Conservation (phyloP, 2,888 invertebrate genomes). For the Bruchidius siliquastri region DNA sequence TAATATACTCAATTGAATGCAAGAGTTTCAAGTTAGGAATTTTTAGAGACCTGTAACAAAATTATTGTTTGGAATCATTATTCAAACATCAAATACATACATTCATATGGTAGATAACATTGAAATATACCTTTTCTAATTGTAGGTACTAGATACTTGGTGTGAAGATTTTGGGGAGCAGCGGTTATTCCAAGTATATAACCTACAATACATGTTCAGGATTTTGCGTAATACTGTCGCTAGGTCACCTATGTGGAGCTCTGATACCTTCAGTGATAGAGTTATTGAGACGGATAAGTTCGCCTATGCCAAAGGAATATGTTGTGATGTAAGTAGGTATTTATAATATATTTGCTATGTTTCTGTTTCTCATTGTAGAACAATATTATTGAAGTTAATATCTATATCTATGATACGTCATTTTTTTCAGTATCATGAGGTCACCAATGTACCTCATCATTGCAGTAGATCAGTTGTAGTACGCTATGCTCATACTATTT, state of each 20-base stretch:
- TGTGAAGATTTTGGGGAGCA: conserved; percentile 21
- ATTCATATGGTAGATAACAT: no score
- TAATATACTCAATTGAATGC: no score
- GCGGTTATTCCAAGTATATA: conserved; percentile 34
- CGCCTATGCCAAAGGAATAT: conserved; percentile 34
- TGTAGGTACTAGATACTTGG: conserved; percentile 42
- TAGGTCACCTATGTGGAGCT: conserved; percentile 23
- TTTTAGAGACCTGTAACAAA: no score
- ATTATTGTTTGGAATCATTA: no score
- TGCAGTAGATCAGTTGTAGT: conserved; percentile 47
- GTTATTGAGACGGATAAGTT: conserved; percentile 45
- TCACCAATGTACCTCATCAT: conserved; percentile 33
- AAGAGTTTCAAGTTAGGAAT: no score
- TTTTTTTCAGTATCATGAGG: conserved; percentile 44
- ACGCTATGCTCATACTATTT: conserved; percentile 47
- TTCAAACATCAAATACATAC: no score
- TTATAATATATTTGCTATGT: no score
- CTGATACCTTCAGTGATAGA: conserved; percentile 30
- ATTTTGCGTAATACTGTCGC: conserved; percentile 33
- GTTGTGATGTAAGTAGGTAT: conserved; percentile 39
- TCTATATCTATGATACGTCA: not conserved
- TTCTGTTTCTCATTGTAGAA: no score
- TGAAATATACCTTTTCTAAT: no score
- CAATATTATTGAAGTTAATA: no score
- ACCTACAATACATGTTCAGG: conserved; percentile 39